phyloP scores from a whole-genome alignment of 2,888 invertebrate genomes.

The Phlogophora meticulosa region DNA sequence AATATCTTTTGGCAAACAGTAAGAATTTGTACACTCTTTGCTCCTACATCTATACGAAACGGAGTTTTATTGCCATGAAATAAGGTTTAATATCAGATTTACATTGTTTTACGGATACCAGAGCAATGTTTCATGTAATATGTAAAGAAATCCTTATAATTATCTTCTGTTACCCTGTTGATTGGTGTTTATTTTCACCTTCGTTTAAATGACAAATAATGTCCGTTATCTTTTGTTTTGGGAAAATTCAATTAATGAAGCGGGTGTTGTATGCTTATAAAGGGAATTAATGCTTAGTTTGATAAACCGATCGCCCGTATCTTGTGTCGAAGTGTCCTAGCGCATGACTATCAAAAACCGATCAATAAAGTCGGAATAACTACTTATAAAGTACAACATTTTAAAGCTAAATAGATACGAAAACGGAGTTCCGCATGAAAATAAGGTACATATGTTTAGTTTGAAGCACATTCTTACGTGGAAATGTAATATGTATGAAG shows the following conservation, averaged over 20 bases:
- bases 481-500: slow-evolving; percentile 76
- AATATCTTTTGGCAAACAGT: slow-evolving; percentile 64
- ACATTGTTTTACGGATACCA: slow-evolving; percentile 37
- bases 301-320: slow-evolving; percentile 9
- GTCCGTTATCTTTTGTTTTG: slow-evolving; percentile 26
- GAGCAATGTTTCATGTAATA: slow-evolving; percentile 56
- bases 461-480: slow-evolving; percentile 70
- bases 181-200: slow-evolving; percentile 59
- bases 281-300: slow-evolving; percentile 38
- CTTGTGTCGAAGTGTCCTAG: slow-evolving; percentile 25
- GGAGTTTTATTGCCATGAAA: slow-evolving; percentile 33
- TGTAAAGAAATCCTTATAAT: slow-evolving; percentile 57
- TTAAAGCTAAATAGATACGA: slow-evolving; percentile 31
- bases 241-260: slow-evolving; percentile 28
- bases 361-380: slow-evolving; percentile 49
- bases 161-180: slow-evolving; percentile 64
- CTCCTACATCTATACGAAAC: slow-evolving; percentile 45
- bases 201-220: slow-evolving; percentile 41
- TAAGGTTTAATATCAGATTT: slow-evolving; percentile 50
- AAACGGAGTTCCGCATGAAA: slow-evolving; percentile 60
- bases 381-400: slow-evolving; percentile 27
- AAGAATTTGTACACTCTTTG: slow-evolving; percentile 56
- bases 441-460: slow-evolving; percentile 64
- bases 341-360: slow-evolving; percentile 44
- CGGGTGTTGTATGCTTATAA: no score